Conservation (phyloP, 2,888 invertebrate species). For the Rhamnusium bicolor region DNA sequence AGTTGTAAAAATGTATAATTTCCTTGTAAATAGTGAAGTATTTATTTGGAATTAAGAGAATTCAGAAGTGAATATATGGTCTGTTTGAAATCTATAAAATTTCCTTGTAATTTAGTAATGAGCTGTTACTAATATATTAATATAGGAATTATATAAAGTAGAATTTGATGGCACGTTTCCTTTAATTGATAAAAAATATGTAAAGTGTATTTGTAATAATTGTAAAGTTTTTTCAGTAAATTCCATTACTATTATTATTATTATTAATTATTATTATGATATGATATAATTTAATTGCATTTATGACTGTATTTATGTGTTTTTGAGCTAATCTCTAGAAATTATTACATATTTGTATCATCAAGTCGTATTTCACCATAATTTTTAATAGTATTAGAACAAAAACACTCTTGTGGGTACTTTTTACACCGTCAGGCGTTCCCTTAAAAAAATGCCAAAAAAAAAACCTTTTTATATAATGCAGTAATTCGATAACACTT, state of each 20-base stretch:
- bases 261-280: conserved; percentile 53
- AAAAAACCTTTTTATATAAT: too few relatives aligned
- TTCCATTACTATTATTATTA: conserved; percentile 59
- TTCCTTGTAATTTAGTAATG: conserved; percentile 45
- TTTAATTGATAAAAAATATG: conserved; percentile 54
- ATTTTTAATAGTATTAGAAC: conserved; percentile 55
- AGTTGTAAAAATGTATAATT: conserved; percentile 52
- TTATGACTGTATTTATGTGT: conserved; percentile 66
- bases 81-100: conserved; percentile 44
- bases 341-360: conserved; percentile 54
- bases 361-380: conserved; percentile 46
- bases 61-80: conserved; percentile 44
- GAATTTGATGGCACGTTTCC: conserved; percentile 65
- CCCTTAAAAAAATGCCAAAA: not conserved
- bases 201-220: conserved; percentile 65
- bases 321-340: conserved; percentile 64
- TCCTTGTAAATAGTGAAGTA: conserved; percentile 58
- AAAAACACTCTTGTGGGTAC: conserved; percentile 50
- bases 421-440: conserved; percentile 39
- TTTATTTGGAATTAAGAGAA: conserved; percentile 55
- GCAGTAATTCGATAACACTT: too few relatives aligned
- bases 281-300: conserved; percentile 60
- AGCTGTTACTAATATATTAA: conserved; percentile 43
- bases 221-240: conserved; percentile 66
- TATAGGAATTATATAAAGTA: conserved; percentile 58